A percentile compares a stretch with the other conserved stretches of the same genome.
Evolutionary conservation across 2,797 vertebrate species (phyloP).

Genomic region (Graptemys geographica): DNA sequence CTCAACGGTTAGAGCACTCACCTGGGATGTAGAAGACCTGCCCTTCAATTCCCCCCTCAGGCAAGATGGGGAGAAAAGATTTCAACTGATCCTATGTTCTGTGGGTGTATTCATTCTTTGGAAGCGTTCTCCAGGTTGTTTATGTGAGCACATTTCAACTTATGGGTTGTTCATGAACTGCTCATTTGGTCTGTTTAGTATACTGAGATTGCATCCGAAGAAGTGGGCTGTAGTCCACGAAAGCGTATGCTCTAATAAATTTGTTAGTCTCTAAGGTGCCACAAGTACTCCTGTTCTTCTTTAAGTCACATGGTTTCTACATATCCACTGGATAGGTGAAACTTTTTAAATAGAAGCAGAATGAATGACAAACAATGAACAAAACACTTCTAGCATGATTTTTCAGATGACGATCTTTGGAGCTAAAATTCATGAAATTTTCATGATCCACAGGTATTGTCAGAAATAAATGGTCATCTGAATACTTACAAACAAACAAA

Average conservation of each 20-base stretch:
- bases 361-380: background rate
- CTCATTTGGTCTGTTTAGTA: background rate
- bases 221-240: no score
- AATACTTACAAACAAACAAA: background rate
- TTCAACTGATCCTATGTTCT: background rate
- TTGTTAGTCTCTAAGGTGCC: no score
- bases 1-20: background rate
- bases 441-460: background rate
- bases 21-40: background rate
- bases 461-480: background rate
- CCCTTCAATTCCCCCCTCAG: background rate
- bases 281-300: no score
- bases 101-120: fast-evolving
- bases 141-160: background rate
- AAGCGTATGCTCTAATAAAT: no score
- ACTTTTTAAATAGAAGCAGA: fast-evolving
- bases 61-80: background rate
- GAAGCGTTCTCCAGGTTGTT: background rate
- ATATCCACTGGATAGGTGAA: background rate
- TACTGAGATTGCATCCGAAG: no score
- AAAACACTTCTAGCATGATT: fast-evolving
- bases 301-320: fast-evolving
- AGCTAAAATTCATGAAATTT: background rate
- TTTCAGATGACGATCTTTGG: background rate
- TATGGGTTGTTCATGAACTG: fast-evolving